Percentiles rank a stretch among this genome's conserved stretches.
Evolutionary conservation across 2,797 vertebrate species (phyloP).

Genomic region (Kryptopterus vitreolus): DNA sequence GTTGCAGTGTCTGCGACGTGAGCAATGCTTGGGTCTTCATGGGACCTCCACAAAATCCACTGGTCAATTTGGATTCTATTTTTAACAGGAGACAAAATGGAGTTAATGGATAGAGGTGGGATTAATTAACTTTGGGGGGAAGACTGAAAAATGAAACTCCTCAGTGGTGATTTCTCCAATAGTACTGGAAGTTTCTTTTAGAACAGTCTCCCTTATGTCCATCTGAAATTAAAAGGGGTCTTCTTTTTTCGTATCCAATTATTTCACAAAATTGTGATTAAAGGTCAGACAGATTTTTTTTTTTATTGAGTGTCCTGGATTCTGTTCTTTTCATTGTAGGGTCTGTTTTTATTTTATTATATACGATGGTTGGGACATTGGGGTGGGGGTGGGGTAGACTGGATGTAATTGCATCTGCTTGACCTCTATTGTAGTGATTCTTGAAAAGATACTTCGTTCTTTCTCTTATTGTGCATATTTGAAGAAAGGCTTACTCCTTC

Average conservation of each 20-base stretch:
- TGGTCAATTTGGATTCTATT: slow-evolving; percentile 27
- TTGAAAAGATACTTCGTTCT: slow-evolving; percentile 42
- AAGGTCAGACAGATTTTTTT: background rate
- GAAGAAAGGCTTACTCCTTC: slow-evolving; percentile 34
- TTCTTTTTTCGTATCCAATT: slow-evolving; percentile 18
- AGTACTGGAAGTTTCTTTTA: slow-evolving; percentile 1
- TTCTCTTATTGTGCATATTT: no score
- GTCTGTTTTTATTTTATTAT: slow-evolving; percentile 24
- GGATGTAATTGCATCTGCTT: slow-evolving; percentile 36
- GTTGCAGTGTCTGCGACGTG: background rate
- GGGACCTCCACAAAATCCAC: slow-evolving; percentile 2
- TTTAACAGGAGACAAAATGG: background rate
- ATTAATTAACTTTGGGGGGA: slow-evolving; percentile 22
- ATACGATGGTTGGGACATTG: slow-evolving; percentile 18
- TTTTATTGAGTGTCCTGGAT: slow-evolving; percentile 15
- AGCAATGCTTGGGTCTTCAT: background rate
- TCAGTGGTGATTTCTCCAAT: slow-evolving; percentile 10
- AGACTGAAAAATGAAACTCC: slow-evolving; percentile 5
- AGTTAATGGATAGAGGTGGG: slow-evolving; percentile 20
- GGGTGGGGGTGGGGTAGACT: slow-evolving; percentile 5
- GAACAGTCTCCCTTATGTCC: background rate
- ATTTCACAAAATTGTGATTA: slow-evolving; percentile 19
- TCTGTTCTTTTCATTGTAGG: slow-evolving; percentile 2
- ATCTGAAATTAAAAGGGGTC: slow-evolving; percentile 9
- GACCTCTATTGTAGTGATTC: slow-evolving; percentile 22